phyloP scores from a whole-genome alignment of 2,797 vertebrate species.

The Siniperca scherzeri region DNA sequence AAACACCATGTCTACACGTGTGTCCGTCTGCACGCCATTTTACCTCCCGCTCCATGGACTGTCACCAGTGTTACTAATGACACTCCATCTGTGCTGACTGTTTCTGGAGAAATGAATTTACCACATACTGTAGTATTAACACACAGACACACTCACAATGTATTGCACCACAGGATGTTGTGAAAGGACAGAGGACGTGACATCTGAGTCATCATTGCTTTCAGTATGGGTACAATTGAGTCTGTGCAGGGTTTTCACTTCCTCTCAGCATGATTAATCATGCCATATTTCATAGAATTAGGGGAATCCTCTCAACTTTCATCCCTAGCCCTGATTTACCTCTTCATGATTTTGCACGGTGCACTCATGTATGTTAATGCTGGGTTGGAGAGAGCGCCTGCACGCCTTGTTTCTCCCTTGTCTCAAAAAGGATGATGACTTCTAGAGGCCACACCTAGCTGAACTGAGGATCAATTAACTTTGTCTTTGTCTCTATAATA shows the following conservation, averaged over 20 bases:
- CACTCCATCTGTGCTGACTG: conserved; percentile 64
- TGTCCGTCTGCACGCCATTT: conserved; percentile 56
- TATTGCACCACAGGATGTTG: conserved; percentile 31
- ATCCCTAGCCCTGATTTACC: conserved; percentile 30
- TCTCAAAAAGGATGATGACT: conserved; percentile 19
- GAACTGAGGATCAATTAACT: not conserved
- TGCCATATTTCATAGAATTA: conserved; percentile 45
- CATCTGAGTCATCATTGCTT: conserved; percentile 5
- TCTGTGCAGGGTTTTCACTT: conserved; percentile 39
- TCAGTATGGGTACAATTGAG: conserved; percentile 26
- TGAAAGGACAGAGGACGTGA: conserved; percentile 18
- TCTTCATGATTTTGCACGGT: conserved; percentile 46
- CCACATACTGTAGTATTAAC: conserved; percentile 27
- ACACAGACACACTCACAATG: conserved; percentile 37
- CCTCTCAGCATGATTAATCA: conserved; percentile 33
- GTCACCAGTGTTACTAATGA: conserved; percentile 58
- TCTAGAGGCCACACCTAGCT: not conserved
- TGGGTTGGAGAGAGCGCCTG: conserved; percentile 19
- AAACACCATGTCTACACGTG: conserved; percentile 45
- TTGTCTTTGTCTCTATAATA: conserved; percentile 27
- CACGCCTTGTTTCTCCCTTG: conserved; percentile 21
- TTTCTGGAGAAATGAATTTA: conserved; percentile 47
- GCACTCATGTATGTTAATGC: conserved; percentile 30
- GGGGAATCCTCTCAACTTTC: conserved; percentile 31
- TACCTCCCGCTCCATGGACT: conserved; percentile 50